These are phyloP conservation scores for Odobenus rosmarus DNA, from an alignment of 2,113 vertebrate species.

Conservation along the genomic window DNA sequence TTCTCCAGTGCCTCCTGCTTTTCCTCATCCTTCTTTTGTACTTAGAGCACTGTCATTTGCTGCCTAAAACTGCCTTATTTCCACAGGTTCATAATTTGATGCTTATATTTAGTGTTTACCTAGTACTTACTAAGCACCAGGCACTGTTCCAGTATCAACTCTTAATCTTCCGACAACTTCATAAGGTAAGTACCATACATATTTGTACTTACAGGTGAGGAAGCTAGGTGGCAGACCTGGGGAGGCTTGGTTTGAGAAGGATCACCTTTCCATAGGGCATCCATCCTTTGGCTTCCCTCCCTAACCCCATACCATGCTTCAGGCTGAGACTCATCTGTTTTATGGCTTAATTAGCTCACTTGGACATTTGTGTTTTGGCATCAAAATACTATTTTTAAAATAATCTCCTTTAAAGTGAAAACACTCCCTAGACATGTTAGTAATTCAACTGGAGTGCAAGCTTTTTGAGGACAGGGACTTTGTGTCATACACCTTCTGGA, in stretches of 20 bases:
- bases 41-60: neutral
- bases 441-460: neutral
- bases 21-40: neutral
- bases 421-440: neutral
- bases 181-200: neutral
- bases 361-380: neutral
- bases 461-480: neutral
- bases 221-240: neutral
- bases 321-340: neutral
- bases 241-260: neutral
- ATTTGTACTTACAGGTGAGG: neutral
- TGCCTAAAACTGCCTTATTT: neutral
- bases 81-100: neutral
- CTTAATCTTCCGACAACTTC: neutral
- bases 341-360: neutral
- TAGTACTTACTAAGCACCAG: neutral
- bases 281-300: neutral
- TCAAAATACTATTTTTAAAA: neutral
- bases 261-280: neutral
- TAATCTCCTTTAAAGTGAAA: neutral
- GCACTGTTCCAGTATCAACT: neutral
- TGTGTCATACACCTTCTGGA: neutral
- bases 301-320: neutral
- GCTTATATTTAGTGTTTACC: neutral
- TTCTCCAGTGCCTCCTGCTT: neutral